Evolutionary conservation across 2,113 vertebrate genomes (phyloP).

Genomic region (Genyomyrus donnyi): DNA sequence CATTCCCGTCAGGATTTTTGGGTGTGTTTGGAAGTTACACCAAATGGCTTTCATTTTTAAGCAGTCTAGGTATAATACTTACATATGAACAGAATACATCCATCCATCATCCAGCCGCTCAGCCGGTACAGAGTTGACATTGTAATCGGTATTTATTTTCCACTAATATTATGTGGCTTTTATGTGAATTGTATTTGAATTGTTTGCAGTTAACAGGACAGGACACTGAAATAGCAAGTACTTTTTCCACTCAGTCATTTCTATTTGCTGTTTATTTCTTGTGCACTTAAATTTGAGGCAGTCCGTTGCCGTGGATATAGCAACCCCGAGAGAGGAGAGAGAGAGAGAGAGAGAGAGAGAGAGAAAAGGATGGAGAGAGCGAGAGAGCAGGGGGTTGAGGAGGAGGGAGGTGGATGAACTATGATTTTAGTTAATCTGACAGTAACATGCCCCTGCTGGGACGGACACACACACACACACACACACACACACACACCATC

Average conservation of each 20-base stretch:
- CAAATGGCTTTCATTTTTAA: not conserved
- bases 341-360: not conserved
- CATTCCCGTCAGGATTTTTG: not conserved
- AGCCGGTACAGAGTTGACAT: not conserved
- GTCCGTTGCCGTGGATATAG: slow-evolving; percentile 58
- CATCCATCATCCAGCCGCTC: not conserved
- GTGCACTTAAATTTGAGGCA: slow-evolving; percentile 40
- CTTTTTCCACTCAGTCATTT: slow-evolving; percentile 28
- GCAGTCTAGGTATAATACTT: not conserved
- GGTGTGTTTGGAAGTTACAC: not conserved
- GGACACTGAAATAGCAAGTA: not conserved
- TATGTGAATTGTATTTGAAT: not conserved
- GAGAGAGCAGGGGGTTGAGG: not conserved
- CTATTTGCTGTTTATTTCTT: slow-evolving; percentile 39
- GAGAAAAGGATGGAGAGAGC: not conserved
- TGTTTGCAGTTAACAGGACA: not conserved
- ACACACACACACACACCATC: not conserved
- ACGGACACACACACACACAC: slow-evolving; percentile 18
- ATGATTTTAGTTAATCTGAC: slow-evolving; percentile 48
- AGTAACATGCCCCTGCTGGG: slow-evolving; percentile 40
- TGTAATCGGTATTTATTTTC: not conserved
- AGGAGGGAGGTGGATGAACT: slow-evolving; percentile 30
- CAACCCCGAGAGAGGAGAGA: slow-evolving; percentile 28
- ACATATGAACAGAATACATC: not conserved
- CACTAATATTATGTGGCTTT: not conserved